Evolutionary conservation across 2,113 vertebrate genomes (phyloP).

Genomic region (Copsychus sechellarum): DNA sequence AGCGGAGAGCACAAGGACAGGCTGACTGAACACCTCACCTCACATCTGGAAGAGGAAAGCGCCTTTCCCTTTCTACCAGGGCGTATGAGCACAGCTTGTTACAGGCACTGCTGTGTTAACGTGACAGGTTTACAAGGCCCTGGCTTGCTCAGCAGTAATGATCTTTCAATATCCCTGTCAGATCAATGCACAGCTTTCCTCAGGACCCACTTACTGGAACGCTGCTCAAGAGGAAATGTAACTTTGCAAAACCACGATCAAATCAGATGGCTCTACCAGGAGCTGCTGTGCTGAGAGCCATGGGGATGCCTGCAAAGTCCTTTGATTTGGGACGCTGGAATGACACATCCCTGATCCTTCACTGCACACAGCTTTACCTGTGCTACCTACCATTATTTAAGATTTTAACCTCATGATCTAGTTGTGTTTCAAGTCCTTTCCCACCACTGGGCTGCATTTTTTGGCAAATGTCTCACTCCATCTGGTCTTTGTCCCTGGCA

Average conservation of each 20-base stretch:
- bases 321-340: neutral
- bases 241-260: neutral
- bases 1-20: neutral
- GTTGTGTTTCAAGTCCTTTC: neutral
- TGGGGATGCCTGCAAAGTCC: neutral
- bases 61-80: neutral
- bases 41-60: neutral
- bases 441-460: neutral
- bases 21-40: neutral
- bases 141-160: conserved; percentile 35
- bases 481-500: neutral
- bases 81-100: neutral
- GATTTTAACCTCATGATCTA: neutral
- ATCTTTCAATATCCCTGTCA: conserved; percentile 18
- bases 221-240: neutral
- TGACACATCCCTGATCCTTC: neutral
- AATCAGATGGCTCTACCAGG: neutral
- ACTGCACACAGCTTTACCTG: neutral
- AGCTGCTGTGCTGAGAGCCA: neutral
- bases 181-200: neutral
- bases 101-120: neutral
- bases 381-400: neutral
- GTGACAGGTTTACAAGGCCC: conserved; percentile 1
- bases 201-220: neutral
- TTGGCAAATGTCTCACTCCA: neutral